Evolutionary conservation across 2,888 invertebrate genomes (phyloP), one percentile per base, ranked within the genome.

Genomic region (Dichetophora obliterata): DNA sequence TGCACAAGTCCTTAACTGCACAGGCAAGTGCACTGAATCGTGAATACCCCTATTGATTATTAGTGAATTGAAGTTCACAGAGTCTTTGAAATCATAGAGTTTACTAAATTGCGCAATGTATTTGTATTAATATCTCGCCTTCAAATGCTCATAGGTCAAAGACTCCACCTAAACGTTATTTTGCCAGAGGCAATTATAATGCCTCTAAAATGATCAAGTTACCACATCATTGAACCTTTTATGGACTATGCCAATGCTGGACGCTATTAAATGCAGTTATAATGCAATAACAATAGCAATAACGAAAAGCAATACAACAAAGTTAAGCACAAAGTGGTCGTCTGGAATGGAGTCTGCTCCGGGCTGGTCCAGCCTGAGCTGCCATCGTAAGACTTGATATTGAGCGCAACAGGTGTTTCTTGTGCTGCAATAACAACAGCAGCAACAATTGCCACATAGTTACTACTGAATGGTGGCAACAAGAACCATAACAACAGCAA

Each of bases 361-460:
- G 19, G 34, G 4, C 34, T 63, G 63, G 59, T 11, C 59, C 59
- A 59, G 48, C 11, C 48, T 27, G 68, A 5, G 9, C 9, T 9
- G 68, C 50, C 6, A 63, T 16, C 27, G 34, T 27, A 27, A 14
- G 63, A 31, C 14, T 27, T 22, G 61, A n/a, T 14, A 61, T 19
- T 8, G 27, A 16, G n/a, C 22, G 48, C 43, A 75, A 61, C 63
- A 69, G 70, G 69, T 70, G 75, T 70, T 75, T 84, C 84, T 82
- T 84, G 80, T 82, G 83, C 84, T 84, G 84, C 48, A 43, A 72
- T 43, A 54, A 54, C 54, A 70, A 70, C 43, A 66, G 24, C 75
- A 75, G 19, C 52, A 34, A 27, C 59, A 73, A 50, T 63, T 48
- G 63, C 73, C 24, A 63, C 48, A 61, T 50, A n/a, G n/a, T n/a